Percentiles rank a stretch among this genome's conserved stretches.
Conservation (phyloP, 2,888 invertebrate genomes). For the Elysia crispata region DNA sequence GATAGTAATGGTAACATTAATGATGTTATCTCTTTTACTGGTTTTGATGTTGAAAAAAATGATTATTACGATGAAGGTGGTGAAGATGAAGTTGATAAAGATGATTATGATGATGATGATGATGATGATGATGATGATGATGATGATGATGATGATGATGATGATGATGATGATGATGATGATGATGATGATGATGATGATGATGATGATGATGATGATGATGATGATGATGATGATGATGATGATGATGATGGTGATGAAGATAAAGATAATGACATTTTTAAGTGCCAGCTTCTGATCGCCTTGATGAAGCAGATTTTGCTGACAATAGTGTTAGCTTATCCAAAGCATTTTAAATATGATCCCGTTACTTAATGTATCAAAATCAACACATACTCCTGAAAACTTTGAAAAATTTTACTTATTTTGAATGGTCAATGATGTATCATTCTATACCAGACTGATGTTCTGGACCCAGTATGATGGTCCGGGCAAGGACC, state of each 20-base stretch:
- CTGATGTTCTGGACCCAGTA: constrained; percentile 70
- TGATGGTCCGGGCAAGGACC: constrained; percentile 52
- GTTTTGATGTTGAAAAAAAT: not conserved
- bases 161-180: constrained; percentile 20
- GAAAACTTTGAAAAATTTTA: no score
- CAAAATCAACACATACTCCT: no score
- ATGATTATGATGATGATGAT: not conserved
- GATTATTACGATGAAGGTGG: not conserved
- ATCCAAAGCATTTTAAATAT: no score
- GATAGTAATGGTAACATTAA: no score
- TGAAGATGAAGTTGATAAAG: not conserved
- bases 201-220: not conserved
- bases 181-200: not conserved
- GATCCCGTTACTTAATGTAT: no score
- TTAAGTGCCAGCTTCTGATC: no score
- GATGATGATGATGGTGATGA: constrained; percentile 26
- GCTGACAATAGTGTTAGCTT: no score
- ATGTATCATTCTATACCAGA: constrained; percentile 51
- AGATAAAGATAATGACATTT: no score
- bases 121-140: no score
- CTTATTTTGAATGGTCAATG: not conserved
- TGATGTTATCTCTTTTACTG: no score
- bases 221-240: constrained; percentile 27
- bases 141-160: not conserved
- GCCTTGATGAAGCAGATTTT: no score